Evolutionary conservation across 1,140 invertebrate genomes (phyloP), one percentile per base, ranked within the genome.

Genomic region (Trichonephila clavata): DNA sequence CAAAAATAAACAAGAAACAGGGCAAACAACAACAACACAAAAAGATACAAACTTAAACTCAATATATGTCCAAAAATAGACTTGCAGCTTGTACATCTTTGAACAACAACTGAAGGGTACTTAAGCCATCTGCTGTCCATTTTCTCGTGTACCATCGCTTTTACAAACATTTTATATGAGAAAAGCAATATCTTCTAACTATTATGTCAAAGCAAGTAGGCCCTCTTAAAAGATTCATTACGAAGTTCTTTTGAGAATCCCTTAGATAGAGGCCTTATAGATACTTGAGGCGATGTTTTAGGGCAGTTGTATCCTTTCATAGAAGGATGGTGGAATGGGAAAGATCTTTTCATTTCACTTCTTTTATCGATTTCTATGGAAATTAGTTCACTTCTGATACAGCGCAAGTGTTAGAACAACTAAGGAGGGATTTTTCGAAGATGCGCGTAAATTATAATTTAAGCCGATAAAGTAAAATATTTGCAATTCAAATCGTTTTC

Each of bases 401-500:
- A 77, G 18, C 27, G 14, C 24, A 39, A 4, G 71, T 16, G 32
- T 32, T 77, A 16, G 24, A 68, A n/a, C 65, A 68, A 39, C 10
- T 13, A 20, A 24, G 24, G 71, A 39, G 27, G 27, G 71, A 77
- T 39, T 32, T 71, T 77, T 27, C 6, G 24, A 24, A 18, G 61
- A 4, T 27, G n/a, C 21, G 7, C 65, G 10, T 16, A 68, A 32
- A 77, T 77, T 18, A 77, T 77, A 77, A 77, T 24, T 77, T 77
- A 77, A 32, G 71, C 24, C 18, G 27, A 16, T 4, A 18, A 27
- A 4, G 16, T 61, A 16, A 77, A 77, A 77, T 32, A 77, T 77
- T 77, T 77, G 71, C 24, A 77, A 77, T 77, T 16, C 71, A 77
- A 20, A 77, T 77, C 16, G 27, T 39, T 77, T 77, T 77, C 20